Conservation (phyloP, 2,888 invertebrate genomes). For the Diabrotica balteata region DNA sequence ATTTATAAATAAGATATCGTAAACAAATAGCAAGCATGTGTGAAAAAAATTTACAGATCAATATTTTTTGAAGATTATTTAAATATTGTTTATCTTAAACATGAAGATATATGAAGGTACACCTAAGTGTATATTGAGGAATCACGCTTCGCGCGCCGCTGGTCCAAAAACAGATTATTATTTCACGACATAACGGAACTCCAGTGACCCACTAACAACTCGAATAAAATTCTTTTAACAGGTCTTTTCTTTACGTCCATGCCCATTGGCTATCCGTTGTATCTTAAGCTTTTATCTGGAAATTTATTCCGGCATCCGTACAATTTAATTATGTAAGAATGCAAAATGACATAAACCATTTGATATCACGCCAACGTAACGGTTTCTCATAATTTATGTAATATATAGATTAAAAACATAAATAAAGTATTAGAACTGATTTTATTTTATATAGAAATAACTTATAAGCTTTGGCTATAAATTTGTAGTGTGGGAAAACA, state of each 20-base stretch:
- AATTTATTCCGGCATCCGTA: slow-evolving; percentile 13
- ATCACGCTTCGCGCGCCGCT: slow-evolving; percentile 7
- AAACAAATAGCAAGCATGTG: too few species aligned
- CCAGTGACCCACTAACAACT: slow-evolving; percentile 25
- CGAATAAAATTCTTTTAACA: slow-evolving; percentile 25
- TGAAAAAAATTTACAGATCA: too few species aligned
- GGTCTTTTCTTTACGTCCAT: slow-evolving; percentile 13
- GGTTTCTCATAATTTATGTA: not conserved
- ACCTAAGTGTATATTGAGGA: too few species aligned
- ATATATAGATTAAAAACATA: too few species aligned
- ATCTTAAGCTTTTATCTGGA: slow-evolving; percentile 7
- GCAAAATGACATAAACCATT: slow-evolving; percentile 14
- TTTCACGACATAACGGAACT: slow-evolving; percentile 31
- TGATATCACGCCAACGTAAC: slow-evolving; percentile 8
- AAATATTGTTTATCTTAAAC: too few species aligned
- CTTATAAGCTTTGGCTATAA: too few species aligned
- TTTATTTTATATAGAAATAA: too few species aligned
- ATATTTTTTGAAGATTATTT: too few species aligned
- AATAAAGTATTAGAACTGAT: too few species aligned
- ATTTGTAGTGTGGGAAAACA: too few species aligned
- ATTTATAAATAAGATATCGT: too few species aligned
- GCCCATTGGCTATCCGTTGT: slow-evolving; percentile 8
- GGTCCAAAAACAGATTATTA: slow-evolving; percentile 39
- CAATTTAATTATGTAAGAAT: slow-evolving; percentile 23
- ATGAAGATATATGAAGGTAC: too few species aligned